A percentile compares a stretch with the other conserved stretches of the same genome.
These are phyloP conservation scores for Dryas iulia DNA, from an alignment of 1,140 invertebrate species.

Conservation along the genomic window DNA sequence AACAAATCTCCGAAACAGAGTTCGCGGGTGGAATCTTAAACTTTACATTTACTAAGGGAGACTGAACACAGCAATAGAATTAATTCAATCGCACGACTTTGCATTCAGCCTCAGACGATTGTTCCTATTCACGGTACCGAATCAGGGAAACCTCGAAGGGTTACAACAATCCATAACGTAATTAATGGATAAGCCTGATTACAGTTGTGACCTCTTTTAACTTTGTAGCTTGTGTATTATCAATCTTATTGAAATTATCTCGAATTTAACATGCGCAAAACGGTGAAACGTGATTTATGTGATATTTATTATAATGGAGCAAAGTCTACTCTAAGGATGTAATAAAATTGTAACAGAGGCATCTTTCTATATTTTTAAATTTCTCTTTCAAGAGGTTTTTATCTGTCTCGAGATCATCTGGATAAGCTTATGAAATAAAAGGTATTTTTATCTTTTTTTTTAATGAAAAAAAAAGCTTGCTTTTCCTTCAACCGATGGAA, in stretches of 20 bases:
- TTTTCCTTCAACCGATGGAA: background rate
- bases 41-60: conserved; percentile 59
- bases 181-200: conserved; percentile 49
- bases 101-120: conserved; percentile 65
- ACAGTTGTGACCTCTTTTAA: conserved; percentile 17
- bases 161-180: conserved; percentile 55
- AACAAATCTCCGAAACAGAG: conserved; percentile 45
- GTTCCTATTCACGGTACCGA: conserved; percentile 60
- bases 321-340: background rate
- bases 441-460: background rate
- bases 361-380: conserved; percentile 1
- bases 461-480: background rate
- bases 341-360: background rate
- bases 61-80: conserved; percentile 70
- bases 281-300: background rate
- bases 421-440: background rate
- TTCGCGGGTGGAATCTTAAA: conserved; percentile 54
- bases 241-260: conserved; percentile 11
- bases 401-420: background rate
- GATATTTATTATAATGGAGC: background rate
- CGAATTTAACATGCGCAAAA: background rate
- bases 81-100: conserved; percentile 74
- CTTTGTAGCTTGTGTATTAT: conserved; percentile 8
- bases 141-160: conserved; percentile 64
- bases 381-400: background rate